Evolutionary conservation across 2,888 invertebrate genomes (phyloP), one percentile per base, ranked within the genome.

Genomic region (Rhingia campestris): DNA sequence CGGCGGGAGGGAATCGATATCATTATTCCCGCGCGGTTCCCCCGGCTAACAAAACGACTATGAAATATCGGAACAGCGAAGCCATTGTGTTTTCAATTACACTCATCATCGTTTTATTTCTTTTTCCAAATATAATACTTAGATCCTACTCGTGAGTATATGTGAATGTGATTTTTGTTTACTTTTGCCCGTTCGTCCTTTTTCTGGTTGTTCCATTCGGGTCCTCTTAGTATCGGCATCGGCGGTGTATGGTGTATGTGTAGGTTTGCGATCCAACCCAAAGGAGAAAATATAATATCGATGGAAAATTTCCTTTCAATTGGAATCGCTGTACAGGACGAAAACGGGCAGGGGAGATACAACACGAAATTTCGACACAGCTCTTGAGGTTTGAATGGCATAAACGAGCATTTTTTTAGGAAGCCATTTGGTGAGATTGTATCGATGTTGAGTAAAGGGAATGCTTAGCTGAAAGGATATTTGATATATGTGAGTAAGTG

Each of bases 251-350:
- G 9, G 10, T 22, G 45, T 37, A 30, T 2, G 58, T 59, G 51
- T 9, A 43, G 33, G 10, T 49, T 5, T 73, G 54, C 9, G 63
- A 64, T 51, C n/a, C 43, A 75, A 67, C 67, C 75, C 59, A 30
- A 4, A 59, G 51, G 51, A 69, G 47, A 61, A 47, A 61, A 63
- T 51, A 63, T 54, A 73, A 63, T 47, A 73, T 53, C 67, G 45
- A 61, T 69, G 54, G 76, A 69, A 69, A 67, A 69, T 53, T 54
- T 67, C 61, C 76, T 76, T 76, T 76, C 76, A 76, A 76, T 69
- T 76, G 76, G 67, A 76, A 69, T 76, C 61, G 61, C 61, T 61
- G 59, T 61, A 35, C 9, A 37, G n/a, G 41, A 54, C 41, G 22
- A n/a, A 47, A 7, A 47, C 14, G 9, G 41, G 33, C 37, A 35